Conservation (phyloP, 1,140 invertebrate genomes). For the Pseudomyrmex gracilis region DNA sequence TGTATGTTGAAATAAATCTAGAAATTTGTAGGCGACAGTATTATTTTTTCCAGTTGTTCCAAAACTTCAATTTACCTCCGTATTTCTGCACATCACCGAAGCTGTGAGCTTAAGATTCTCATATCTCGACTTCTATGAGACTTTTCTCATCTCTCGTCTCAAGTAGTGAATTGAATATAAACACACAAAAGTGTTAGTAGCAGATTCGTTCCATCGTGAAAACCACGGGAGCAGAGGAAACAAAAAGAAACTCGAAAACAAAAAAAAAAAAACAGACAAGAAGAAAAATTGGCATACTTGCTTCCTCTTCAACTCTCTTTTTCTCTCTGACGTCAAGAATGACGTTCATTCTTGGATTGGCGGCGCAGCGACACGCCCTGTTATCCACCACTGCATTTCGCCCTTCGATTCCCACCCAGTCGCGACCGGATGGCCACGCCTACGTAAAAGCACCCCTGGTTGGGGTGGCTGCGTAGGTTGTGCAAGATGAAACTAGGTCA, state of each 20-base stretch:
- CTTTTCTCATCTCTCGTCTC: neutral
- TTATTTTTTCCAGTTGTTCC: neutral
- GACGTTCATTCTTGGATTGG: conserved; percentile 62
- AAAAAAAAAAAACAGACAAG: conserved; percentile 23
- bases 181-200: conserved; percentile 49
- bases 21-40: neutral
- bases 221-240: conserved; percentile 56
- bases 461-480: conserved; percentile 70
- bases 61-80: neutral
- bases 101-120: conserved; percentile 1
- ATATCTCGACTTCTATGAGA: neutral
- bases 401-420: conserved; percentile 32
- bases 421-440: conserved; percentile 68
- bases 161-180: conserved; percentile 51
- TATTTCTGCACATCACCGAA: neutral
- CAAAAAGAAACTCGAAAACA: conserved; percentile 36
- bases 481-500: conserved; percentile 81
- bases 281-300: conserved; percentile 46
- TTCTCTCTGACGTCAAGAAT: conserved; percentile 62
- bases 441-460: conserved; percentile 74
- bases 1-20: neutral
- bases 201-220: conserved; percentile 30
- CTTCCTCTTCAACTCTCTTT: conserved; percentile 38
- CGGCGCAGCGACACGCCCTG: conserved; percentile 73
- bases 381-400: conserved; percentile 51